Base-by-base conservation (phyloP, 2,888 invertebrate species). In the Noctua pronuba region DNA sequence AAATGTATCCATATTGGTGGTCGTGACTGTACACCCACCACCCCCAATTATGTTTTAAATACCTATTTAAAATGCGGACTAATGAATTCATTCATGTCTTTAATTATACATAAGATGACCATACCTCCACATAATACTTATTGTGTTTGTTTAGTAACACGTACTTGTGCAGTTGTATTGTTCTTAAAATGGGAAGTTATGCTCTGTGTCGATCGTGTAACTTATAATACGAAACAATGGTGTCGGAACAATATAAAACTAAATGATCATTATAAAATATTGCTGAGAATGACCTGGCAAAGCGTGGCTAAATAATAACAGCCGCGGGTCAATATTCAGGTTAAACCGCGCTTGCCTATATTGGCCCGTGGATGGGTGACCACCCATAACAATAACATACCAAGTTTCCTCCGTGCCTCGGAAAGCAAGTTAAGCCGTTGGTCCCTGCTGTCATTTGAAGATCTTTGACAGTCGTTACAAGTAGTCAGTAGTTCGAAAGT, bases 131-230 rank as follows among this genome's bases (percentile, higher is more conserved):
- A 28, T 58, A n/a, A 31, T 41, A 31, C 13, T 21, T 41, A 77
- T 55, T 65, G 65, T 76, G 18, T 52, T 41, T 24, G 28, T 24
- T 62, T 38, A 46, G 8, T 11, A 38, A n/a, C 44, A n/a, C 16
- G 35, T 35, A 46, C 8, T 62, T 35, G 44, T 44, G 73, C 58
- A 72, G n/a, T 52, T 24, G 44, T 77, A 67, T 77, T 79, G 69
- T 60, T 69, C 11, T 24, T 11, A 69, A 41, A 31, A 41, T n/a
- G 16, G 11, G 58, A 31, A 69, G 35, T 79, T 28, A 41, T 4
- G 35, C 13, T 60, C 24, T 35, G 49, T 79, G 41, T 52, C 18
- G 10, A 58, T 58, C 55, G 55, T n/a, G 41, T 24, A 24, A 46
- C 41, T 10, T 44, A 6, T 38, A 8, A n/a, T 72, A 21, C 41